Conservation (phyloP, 2,113 vertebrate species). For the Caranx ignobilis region DNA sequence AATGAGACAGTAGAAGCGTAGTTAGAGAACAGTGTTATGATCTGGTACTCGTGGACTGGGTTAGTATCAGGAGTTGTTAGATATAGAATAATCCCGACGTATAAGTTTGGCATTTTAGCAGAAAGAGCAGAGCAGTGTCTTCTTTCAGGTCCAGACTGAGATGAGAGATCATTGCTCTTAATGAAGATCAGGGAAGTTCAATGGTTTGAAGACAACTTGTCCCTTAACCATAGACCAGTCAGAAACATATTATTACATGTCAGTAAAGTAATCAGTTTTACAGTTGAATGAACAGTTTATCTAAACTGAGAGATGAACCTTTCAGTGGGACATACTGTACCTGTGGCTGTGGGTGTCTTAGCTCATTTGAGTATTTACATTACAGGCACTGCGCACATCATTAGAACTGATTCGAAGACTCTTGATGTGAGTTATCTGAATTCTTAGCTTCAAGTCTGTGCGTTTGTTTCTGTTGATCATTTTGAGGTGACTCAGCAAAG, state of each 20-base stretch:
- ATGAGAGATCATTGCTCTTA: conserved; percentile 23
- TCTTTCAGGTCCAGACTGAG: background rate
- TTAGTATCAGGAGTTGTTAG: conserved; percentile 36
- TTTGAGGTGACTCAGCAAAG: background rate
- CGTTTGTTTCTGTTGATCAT: no score
- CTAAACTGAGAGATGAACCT: background rate
- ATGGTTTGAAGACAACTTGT: background rate
- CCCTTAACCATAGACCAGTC: background rate
- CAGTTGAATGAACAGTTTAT: background rate
- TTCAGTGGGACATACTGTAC: background rate
- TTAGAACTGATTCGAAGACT: background rate
- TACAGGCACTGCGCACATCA: background rate
- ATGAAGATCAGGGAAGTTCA: background rate
- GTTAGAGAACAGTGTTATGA: conserved; percentile 56
- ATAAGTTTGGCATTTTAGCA: background rate
- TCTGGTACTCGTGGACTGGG: conserved; percentile 26
- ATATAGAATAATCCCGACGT: background rate
- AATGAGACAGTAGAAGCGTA: conserved; percentile 68
- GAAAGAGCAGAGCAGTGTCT: conserved; percentile 12
- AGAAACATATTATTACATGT: background rate
- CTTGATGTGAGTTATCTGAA: background rate
- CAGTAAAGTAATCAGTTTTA: background rate
- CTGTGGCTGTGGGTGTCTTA: background rate
- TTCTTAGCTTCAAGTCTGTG: background rate
- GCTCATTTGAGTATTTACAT: background rate